Base-by-base conservation (phyloP, 2,797 vertebrate species). In the Catostomus latipinnis region DNA sequence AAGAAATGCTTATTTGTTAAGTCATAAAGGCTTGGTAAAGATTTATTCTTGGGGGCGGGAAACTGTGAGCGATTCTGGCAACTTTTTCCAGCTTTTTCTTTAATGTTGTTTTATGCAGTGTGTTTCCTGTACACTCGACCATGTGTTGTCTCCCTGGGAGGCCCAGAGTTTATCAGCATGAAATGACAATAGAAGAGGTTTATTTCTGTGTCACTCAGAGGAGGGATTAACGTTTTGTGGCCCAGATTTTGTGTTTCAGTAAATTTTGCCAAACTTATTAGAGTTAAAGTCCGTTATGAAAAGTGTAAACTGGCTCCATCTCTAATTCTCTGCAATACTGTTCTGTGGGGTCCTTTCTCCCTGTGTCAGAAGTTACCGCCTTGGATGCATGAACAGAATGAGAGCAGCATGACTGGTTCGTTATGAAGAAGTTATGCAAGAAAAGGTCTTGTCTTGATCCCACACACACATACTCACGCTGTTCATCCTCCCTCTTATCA, bases 401-500 rank as follows among this genome's bases (percentile, higher is more conserved):
- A 80, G 57, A 56, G 8, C 50, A 69, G 18, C 63, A 43, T 80
- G 80, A 68, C 76, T 69, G 76, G 82, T 74, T 14, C 78, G 73
- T 85, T 67, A 76, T 81, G 77, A 85, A 76, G 58, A 8, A 73
- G 61, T 87, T 86, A 69, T 53, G 68, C 80, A 81, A 81, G 49
- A 16, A 50, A 66, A 49, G 49, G 16, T 76, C 62, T 45, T 69
- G 57, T 73, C 61, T 73, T 60, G 57, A 56, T 73, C 54, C 54
- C 53, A 16, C 62, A 45, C 62, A 45, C 4, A 43, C 12, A 72
- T 58, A 71, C 57, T 18, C 68, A 5, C 58, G 18, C 8, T 48
- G 34, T 34, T 34, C 34, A 34, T 34, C 34, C 34, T 34, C 34
- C 34, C 34, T 3, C 34, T 34, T 34, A 34, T 34, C 34, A 34